Conservation (phyloP, 1,140 invertebrate genomes). For the Ceratina australensis region DNA sequence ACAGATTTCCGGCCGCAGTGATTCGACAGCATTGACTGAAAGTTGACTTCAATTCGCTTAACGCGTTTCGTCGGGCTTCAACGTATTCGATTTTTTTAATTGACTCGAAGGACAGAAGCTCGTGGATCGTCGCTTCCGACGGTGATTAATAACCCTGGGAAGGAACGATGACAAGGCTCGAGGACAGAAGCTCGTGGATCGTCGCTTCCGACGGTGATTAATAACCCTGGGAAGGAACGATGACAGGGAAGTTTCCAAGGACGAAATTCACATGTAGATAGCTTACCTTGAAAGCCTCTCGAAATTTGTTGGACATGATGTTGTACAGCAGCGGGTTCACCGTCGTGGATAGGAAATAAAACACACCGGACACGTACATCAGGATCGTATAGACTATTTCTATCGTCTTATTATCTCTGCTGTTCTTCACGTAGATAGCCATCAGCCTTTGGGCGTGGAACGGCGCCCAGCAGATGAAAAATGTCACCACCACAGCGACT, state of each 20-base stretch:
- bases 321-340: constrained; percentile 93
- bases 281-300: constrained; percentile 89
- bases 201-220: background rate
- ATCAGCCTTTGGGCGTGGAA: constrained; percentile 93
- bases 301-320: constrained; percentile 93
- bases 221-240: background rate
- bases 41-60: constrained; percentile 23
- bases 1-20: constrained; percentile 69
- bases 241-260: too few species aligned
- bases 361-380: constrained; percentile 85
- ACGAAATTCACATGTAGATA: background rate
- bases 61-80: background rate
- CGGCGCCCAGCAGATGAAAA: constrained; percentile 97
- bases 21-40: constrained; percentile 77
- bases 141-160: background rate
- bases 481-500: constrained; percentile 96
- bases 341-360: constrained; percentile 87
- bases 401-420: constrained; percentile 64
- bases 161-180: too few species aligned
- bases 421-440: constrained; percentile 83
- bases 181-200: background rate
- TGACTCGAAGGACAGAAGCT: background rate
- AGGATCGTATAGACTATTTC: constrained; percentile 82
- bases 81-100: background rate
- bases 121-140: too few species aligned